Evolutionary conservation across 1,140 invertebrate species (phyloP).

Genomic region (Zophobas atratus): DNA sequence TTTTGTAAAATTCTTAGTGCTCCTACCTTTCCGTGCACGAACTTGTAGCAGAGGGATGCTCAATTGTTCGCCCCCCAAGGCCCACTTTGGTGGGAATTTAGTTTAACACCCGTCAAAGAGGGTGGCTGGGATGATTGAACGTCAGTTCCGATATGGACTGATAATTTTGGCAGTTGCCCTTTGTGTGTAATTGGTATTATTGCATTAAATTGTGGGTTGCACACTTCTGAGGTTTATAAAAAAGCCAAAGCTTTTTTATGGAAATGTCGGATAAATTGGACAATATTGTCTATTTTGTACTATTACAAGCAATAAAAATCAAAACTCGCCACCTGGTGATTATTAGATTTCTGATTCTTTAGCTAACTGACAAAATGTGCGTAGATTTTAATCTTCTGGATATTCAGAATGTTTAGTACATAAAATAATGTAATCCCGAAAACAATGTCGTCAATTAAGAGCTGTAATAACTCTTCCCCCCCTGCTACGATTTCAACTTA

Average conservation of each 20-base stretch:
- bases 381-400: too few species aligned
- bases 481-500: background rate
- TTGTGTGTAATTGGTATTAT: conserved; percentile 57
- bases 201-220: conserved; percentile 53
- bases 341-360: background rate
- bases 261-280: conserved; percentile 40
- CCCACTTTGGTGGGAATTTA: conserved; percentile 58
- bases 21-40: background rate
- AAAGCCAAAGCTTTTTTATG: conserved; percentile 48
- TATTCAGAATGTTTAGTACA: too few species aligned
- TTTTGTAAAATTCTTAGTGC: background rate
- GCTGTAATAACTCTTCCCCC: conserved; percentile 10
- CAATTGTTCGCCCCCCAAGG: conserved; percentile 54
- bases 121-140: conserved; percentile 57
- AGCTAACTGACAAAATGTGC: background rate
- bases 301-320: conserved; percentile 24
- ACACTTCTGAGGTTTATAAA: conserved; percentile 45
- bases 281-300: conserved; percentile 31
- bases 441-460: conserved; percentile 33
- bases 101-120: conserved; percentile 58
- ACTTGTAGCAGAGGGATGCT: conserved; percentile 45
- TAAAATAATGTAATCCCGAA: background rate
- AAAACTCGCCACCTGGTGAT: conserved; percentile 12
- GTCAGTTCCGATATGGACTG: conserved; percentile 56
- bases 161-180: conserved; percentile 57